Evolutionary conservation across 2,113 vertebrate species (phyloP).

Genomic region (Psittacula cyanocephala): DNA sequence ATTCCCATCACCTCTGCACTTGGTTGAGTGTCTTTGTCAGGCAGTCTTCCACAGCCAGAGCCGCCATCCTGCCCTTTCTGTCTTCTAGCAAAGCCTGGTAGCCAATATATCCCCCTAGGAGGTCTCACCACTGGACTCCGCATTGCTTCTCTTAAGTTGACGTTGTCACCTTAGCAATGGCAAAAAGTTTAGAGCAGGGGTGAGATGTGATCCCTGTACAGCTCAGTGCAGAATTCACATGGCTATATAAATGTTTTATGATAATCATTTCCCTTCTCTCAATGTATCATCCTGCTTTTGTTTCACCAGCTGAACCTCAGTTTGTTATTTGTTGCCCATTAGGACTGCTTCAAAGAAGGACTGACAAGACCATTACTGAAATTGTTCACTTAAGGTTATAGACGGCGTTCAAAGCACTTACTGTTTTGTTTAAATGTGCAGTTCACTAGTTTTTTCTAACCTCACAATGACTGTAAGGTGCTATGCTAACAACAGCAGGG

Average conservation of each 20-base stretch:
- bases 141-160: background rate
- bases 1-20: accelerated
- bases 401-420: background rate
- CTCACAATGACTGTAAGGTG: background rate
- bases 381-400: background rate
- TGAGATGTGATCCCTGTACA: background rate
- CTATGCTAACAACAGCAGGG: background rate
- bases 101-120: background rate
- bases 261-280: background rate
- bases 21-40: background rate
- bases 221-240: background rate
- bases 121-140: background rate
- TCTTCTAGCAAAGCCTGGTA: background rate
- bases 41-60: background rate
- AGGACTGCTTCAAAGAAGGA: background rate
- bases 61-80: background rate
- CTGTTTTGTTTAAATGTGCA: background rate
- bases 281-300: background rate
- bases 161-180: background rate
- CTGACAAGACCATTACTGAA: background rate
- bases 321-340: conserved; percentile 10
- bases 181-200: background rate
- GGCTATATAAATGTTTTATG: background rate
- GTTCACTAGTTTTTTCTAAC: conserved; percentile 3
- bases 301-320: background rate